Base-by-base conservation (phyloP, 2,888 invertebrate species). In the Leptinotarsa haldemani region DNA sequence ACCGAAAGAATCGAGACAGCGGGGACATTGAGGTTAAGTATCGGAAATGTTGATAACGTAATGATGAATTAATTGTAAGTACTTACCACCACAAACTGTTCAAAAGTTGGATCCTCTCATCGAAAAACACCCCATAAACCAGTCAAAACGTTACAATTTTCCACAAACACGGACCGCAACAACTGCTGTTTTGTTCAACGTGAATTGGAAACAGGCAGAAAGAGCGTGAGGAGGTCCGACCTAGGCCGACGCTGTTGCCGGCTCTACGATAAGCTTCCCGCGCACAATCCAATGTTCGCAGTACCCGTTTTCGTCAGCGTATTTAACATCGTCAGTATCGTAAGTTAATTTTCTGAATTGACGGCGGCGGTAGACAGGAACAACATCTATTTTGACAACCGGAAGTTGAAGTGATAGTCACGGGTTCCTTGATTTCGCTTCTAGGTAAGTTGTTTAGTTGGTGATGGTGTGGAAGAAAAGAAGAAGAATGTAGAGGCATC, bases 311-410 rank as follows among this genome's bases (percentile, higher is more conserved):
- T 77, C 69, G 70, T 72, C 71, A 71, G 73, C 72, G 69, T 61
- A 69, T 74, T 73, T 74, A 74, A 74, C 77, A 74, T 76, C 75
- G 77, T 75, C 77, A 77, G 77, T 75, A 77, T 76, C 71, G 71
- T 73, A 75, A 73, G 75, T 66, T 71, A 74, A 76, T 76, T 75
- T 77, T 40, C 5, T 61, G 61, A 25, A 30, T 73, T 70, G 69
- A 70, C 65, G 4, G 48, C 56, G 46, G 65, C 48, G 46, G 64
- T 46, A 46, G 68, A 47, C 50, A 68, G 72, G 64, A 20, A 46
- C 30, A 61, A 18, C 40, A n/a, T 61, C 61, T 61, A 65, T 73
- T 77, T 77, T 73, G 77, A 74, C 73, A 69, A 71, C 56, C 20
- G 22, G 30, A 30, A 47, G 64, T 56, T 52, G 40, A 40, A 40